Base-by-base conservation (phyloP, 2,797 vertebrate genomes). In the Mormyrus proboscirostris region DNA sequence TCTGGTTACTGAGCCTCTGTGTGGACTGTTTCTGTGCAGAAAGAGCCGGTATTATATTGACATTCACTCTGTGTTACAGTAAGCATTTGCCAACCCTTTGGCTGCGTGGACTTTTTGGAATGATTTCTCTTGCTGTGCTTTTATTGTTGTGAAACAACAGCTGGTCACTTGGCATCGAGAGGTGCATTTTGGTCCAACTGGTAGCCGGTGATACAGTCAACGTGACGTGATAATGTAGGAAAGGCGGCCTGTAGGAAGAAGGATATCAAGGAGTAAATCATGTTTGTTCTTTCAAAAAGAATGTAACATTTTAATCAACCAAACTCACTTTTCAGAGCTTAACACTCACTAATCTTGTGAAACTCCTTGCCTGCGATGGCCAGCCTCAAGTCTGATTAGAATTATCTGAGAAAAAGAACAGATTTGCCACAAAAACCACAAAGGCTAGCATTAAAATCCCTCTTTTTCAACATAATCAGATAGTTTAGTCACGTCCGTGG, bases 71-170 rank as follows among this genome's bases (percentile, higher is more conserved):
- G 16, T 29, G 49, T 55, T 65, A 41, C 47, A 49, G 29, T 38
- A 79, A 79, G 65, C 19, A 88, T 50, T 10, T 50, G 65, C 79
- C 87, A 87, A 53, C 51, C 10, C 88, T 86, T 90, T 88, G 87
- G 86, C 82, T 33, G 53, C 90, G 79, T 90, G 51, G 89, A 91
- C 88, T 91, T 88, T 88, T 92, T 83, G 86, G 83, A 88, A 90
- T 89, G 89, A 55, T 90, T 86, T 88, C 19, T 55, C 82, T 62
- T 41, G 12, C 88, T 82, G 82, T 55, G 87, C 16, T 89, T 84
- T 91, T 89, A 90, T 92, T 88, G 90, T 92, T 90, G 92, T 92
- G 91, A 92, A 91, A 88, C 6, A 49, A 91, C 90, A 91, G 89
- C 25, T 22, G 47, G 76, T 88, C 44, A 53, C 87, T 84, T 50